Conservation (phyloP, 2,797 vertebrate species). For the Channallabes apus region DNA sequence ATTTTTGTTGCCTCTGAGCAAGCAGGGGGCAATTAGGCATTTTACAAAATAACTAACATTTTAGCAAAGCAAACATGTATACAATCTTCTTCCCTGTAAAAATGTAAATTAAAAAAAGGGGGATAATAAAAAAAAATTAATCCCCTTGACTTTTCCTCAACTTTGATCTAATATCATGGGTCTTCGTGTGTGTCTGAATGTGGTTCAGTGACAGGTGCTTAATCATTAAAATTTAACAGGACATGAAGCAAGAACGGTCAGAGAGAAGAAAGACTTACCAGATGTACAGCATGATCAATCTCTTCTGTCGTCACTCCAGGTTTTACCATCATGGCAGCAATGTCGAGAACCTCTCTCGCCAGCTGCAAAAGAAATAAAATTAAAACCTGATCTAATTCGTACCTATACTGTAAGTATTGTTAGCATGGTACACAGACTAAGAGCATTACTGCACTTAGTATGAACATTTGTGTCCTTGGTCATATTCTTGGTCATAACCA, state of each 20-base stretch:
- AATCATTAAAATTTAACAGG: background rate
- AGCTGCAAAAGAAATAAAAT: conserved; percentile 73
- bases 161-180: background rate
- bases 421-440: background rate
- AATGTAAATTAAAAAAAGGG: background rate
- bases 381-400: background rate
- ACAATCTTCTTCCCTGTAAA: background rate
- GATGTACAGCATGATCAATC: conserved; percentile 95
- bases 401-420: background rate
- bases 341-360: conserved; percentile 93
- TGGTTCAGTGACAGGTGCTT: background rate
- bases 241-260: background rate
- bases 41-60: background rate
- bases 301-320: conserved; percentile 95
- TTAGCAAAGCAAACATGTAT: background rate
- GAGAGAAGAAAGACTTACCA: conserved; percentile 74
- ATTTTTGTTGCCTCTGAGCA: background rate
- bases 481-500: background rate
- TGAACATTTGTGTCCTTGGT: background rate
- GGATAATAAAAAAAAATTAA: too few species aligned
- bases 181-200: background rate
- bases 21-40: background rate
- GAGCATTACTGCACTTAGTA: background rate
- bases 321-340: conserved; percentile 94
- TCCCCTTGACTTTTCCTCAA: too few species aligned